Evolutionary conservation across 2,888 invertebrate genomes (phyloP).

Genomic region (Caenorhabditis japonica): DNA sequence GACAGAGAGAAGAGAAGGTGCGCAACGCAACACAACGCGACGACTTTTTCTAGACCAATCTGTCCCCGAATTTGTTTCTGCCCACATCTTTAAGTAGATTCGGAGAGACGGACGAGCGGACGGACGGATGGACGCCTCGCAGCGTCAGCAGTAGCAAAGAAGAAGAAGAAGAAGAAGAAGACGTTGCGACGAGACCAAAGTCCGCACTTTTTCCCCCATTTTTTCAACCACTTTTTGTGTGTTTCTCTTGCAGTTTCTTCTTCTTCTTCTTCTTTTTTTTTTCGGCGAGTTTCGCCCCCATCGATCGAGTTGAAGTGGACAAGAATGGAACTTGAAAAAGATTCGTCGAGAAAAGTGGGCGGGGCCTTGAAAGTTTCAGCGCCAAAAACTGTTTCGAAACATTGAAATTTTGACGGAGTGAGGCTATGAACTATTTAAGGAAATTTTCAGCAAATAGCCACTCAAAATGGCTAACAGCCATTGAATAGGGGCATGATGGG

Average conservation of each 20-base stretch:
- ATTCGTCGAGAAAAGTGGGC: no score
- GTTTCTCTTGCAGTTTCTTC: constrained; percentile 21
- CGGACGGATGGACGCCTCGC: constrained; percentile 7
- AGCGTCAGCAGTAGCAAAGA: background rate
- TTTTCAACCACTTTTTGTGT: constrained; percentile 37
- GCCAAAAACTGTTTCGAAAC: no score
- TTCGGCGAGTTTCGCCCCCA: no score
- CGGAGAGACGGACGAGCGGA: background rate
- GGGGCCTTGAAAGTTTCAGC: no score
- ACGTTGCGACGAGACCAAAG: constrained; percentile 38
- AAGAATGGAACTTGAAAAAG: constrained; percentile 8
- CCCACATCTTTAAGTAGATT: constrained; percentile 45
- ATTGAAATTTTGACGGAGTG: no score
- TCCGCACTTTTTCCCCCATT: constrained; percentile 15
- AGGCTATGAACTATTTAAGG: no score
- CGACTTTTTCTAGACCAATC: constrained; percentile 21
- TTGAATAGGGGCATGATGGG: no score
- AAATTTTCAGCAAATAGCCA: no score
- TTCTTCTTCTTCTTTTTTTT: constrained; percentile 12
- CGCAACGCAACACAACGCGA: no score
- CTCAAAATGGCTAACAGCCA: no score
- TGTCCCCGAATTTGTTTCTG: constrained; percentile 12
- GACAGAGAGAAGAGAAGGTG: no score
- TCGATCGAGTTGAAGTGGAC: constrained; percentile 18
- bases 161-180: constrained; percentile 18